Base-by-base conservation (phyloP, 2,797 vertebrate species). In the Glyptemys insculpta region DNA sequence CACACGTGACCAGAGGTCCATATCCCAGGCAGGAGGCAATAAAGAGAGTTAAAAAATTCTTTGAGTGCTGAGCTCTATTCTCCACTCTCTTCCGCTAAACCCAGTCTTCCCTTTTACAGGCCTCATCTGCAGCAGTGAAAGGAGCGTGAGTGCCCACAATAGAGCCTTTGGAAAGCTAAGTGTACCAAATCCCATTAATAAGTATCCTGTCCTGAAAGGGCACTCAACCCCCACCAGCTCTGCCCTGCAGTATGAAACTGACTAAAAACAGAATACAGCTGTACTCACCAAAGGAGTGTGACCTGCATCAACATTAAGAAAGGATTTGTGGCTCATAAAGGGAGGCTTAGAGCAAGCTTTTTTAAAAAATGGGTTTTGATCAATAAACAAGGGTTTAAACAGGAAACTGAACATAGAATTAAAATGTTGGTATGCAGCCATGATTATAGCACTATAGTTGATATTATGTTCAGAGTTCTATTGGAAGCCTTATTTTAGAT, bases 221-320 rank as follows among this genome's bases (percentile, higher is more conserved):
- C 5, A 41, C 0, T 0, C 2, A 31, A 81, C 16, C 82, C 14
- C 80, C 81, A 29, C 62, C 78, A 4, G 0, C 84, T 41, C 34
- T 86, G 89, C 53, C 90, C 89, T 44, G 78, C 27, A 4, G 81
- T 65, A 57, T 91, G 49, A n/a, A 59, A 50, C 27, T 53, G 84
- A 84, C 92, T 83, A 34, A 14, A 50, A 93, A 92, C 92, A 6
- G 4, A 80, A 8, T 12, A 79, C 85, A 86, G 87, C 92, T 89
- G 86, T 1, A 0, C 78, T 92, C n/a, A 37, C 29, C 72, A 19
- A 34, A 72, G 41, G 50, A 2, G n/a, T 41, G 50, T 72, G 95
- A 93, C 96, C 93, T 87, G 86, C 82, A 90, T 85, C 49, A 0
- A 50, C 89, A 57, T 87, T 86, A 92, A 89, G 96, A 95, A 85